A percentile compares a stretch with the other conserved stretches of the same genome.
Conservation (phyloP, 1,140 invertebrate species). For the Antheraea pernyi region DNA sequence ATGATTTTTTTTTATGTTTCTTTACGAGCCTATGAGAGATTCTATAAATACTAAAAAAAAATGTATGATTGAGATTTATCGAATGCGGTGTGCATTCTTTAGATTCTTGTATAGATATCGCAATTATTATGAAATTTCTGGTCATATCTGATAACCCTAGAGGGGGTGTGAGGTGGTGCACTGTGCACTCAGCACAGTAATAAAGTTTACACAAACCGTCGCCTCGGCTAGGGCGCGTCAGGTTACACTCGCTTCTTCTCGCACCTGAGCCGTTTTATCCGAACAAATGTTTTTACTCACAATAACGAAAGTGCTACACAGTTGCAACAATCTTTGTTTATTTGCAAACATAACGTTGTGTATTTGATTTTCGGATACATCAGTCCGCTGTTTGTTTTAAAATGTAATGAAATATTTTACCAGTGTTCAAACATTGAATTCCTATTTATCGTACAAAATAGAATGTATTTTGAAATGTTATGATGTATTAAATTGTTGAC, state of each 20-base stretch:
- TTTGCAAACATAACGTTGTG: constrained; percentile 48
- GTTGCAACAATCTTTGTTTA: constrained; percentile 55
- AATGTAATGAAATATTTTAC: constrained; percentile 1
- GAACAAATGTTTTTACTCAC: constrained; percentile 61
- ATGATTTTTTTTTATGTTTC: too few species aligned
- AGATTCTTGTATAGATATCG: too few species aligned
- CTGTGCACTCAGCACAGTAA: constrained; percentile 43
- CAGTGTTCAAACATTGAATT: not conserved
- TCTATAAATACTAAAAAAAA: too few species aligned
- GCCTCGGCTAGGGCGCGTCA: constrained; percentile 50
- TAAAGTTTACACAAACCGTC: constrained; percentile 72
- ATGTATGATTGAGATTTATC: too few species aligned
- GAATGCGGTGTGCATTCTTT: too few species aligned
- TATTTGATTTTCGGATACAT: constrained; percentile 52
- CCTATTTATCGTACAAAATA: too few species aligned
- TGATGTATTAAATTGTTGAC: not conserved
- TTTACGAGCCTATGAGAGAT: too few species aligned
- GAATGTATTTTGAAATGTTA: not conserved
- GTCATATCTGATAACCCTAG: constrained; percentile 3
- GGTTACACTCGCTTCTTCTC: constrained; percentile 52
- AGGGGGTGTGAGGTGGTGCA: constrained; percentile 29
- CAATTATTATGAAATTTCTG: too few species aligned
- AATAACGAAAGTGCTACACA: constrained; percentile 66
- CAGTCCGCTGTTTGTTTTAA: constrained; percentile 41
- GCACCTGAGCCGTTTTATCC: constrained; percentile 45